Conservation (phyloP, 2,113 vertebrate species). For the Myotis brandtii region DNA sequence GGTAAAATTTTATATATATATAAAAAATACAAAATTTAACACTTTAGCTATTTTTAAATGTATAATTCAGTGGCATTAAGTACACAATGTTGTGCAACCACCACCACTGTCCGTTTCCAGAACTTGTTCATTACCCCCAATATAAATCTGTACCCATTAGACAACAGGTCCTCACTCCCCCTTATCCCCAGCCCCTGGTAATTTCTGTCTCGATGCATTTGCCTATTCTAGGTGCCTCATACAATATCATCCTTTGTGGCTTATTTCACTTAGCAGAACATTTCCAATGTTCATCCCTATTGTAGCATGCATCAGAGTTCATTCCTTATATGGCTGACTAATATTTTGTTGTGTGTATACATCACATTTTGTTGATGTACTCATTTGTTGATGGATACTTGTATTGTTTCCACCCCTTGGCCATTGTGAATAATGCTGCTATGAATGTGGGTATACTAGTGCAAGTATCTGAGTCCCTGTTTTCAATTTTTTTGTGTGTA, state of each 20-base stretch:
- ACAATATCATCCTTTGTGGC: not conserved
- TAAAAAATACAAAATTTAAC: not conserved
- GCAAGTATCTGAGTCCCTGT: not conserved
- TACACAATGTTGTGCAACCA: not conserved
- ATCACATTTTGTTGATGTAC: not conserved
- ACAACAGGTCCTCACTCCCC: not conserved
- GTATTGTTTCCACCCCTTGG: not conserved
- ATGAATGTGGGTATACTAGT: not conserved
- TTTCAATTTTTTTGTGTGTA: constrained; percentile 15
- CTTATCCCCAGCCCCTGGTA: not conserved
- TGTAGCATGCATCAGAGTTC: not conserved
- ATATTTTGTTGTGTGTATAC: no score
- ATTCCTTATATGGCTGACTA: not conserved
- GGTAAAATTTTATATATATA: not conserved
- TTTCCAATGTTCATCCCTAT: not conserved
- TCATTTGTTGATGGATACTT: not conserved
- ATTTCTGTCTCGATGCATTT: not conserved
- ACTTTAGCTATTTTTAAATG: not conserved
- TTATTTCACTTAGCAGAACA: constrained; percentile 17
- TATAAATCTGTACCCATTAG: not conserved
- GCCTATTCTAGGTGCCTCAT: not conserved
- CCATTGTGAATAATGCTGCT: not conserved
- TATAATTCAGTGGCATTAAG: not conserved
- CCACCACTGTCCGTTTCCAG: not conserved
- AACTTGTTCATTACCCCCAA: not conserved